A percentile compares a stretch with the other conserved stretches of the same genome.
Conservation (phyloP, 2,113 vertebrate genomes). For the Sisor rabdophorus region DNA sequence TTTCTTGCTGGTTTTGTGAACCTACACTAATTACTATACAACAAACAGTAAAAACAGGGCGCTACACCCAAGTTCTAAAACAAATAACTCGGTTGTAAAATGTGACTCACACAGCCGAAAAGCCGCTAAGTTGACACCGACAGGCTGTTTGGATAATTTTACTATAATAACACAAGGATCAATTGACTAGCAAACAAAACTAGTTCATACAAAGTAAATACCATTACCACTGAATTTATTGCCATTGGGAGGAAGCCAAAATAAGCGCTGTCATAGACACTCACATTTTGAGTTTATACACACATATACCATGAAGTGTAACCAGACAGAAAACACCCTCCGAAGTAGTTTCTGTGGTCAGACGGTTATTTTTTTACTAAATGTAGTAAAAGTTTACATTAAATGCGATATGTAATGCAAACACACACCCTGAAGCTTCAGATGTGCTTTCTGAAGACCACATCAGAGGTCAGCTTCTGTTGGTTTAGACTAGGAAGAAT, state of each 20-base stretch:
- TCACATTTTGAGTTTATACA: background rate
- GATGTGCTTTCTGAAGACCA: background rate
- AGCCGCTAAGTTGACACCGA: background rate
- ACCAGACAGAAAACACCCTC: background rate
- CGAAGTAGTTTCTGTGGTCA: background rate
- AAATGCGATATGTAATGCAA: background rate
- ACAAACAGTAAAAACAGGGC: background rate
- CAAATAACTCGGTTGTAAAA: background rate
- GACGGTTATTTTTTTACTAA: slow-evolving; percentile 9
- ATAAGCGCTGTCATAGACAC: background rate
- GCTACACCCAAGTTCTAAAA: slow-evolving; percentile 3
- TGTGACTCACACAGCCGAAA: background rate
- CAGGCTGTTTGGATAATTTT: background rate
- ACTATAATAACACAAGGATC: background rate
- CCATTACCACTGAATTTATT: background rate
- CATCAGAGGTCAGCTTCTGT: background rate
- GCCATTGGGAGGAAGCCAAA: background rate
- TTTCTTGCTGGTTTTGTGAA: background rate
- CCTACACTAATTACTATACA: background rate
- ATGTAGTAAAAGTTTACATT: background rate
- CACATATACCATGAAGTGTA: background rate
- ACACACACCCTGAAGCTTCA: background rate
- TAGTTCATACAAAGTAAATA: background rate
- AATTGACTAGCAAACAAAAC: background rate
- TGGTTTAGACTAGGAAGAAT: background rate